A percentile compares a stretch with the other conserved stretches of the same genome.
Conservation (phyloP, 2,113 vertebrate species). For the Mormoops blainvillei region DNA sequence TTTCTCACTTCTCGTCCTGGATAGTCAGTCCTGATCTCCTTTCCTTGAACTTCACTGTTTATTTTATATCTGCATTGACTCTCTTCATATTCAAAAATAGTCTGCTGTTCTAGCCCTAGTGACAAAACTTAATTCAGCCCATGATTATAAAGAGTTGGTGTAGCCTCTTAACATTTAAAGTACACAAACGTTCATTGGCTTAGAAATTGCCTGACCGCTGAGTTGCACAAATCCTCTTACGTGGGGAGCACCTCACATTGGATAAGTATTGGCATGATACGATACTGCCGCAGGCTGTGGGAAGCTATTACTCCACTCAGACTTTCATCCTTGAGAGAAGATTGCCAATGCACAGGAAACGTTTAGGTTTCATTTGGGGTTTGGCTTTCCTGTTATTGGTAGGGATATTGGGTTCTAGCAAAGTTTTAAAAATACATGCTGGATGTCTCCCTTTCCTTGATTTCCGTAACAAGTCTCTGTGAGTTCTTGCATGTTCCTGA, state of each 20-base stretch:
- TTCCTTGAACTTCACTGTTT: background rate
- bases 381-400: background rate
- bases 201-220: background rate
- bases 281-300: background rate
- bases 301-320: background rate
- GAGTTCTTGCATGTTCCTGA: background rate
- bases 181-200: background rate
- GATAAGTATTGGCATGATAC: background rate
- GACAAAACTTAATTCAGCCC: background rate
- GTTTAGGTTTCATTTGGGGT: background rate
- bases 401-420: rapidly evolving
- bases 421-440: background rate
- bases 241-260: background rate
- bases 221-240: background rate
- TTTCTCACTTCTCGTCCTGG: background rate
- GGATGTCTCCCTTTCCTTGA: background rate
- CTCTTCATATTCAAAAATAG: background rate
- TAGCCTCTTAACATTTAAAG: background rate
- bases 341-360: background rate
- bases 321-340: background rate
- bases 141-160: background rate
- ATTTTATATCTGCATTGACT: background rate
- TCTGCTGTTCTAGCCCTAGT: background rate
- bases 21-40: background rate
- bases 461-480: background rate